Evolutionary conservation across 2,888 invertebrate species (phyloP).

Genomic region (Drosophila paramelanica): DNA sequence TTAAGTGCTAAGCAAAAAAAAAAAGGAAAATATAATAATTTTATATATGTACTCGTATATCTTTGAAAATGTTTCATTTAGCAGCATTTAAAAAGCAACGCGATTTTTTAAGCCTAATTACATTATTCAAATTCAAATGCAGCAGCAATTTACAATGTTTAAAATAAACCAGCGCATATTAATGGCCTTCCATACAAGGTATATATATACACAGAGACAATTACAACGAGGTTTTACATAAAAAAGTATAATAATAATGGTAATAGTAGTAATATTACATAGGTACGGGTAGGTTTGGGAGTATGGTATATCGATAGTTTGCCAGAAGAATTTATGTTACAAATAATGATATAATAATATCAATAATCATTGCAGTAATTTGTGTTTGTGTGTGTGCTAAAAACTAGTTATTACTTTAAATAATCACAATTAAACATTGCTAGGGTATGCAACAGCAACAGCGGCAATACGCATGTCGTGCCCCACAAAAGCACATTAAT

Average conservation of each 20-base stretch:
- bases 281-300: conserved; percentile 13
- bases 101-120: conserved; percentile 6
- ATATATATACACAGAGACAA: conserved; percentile 45
- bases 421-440: conserved; percentile 79
- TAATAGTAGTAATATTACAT: conserved; percentile 18
- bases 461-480: conserved; percentile 31
- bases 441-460: conserved; percentile 48
- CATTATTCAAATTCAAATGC: conserved; percentile 31
- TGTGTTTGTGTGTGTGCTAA: conserved; percentile 37
- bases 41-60: conserved; percentile 47
- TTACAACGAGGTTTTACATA: conserved; percentile 38
- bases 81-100: conserved; percentile 45
- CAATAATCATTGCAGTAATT: conserved; percentile 31
- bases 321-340: conserved; percentile 35
- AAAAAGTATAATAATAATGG: conserved; percentile 15
- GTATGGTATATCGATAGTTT: conserved; percentile 6
- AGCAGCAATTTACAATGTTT: conserved; percentile 41
- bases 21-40: conserved; percentile 19
- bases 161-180: conserved; percentile 35
- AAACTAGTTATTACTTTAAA: conserved; percentile 62
- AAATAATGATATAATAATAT: conserved; percentile 27
- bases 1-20: conserved; percentile 45
- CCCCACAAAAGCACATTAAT: conserved; percentile 42
- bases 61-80: conserved; percentile 53
- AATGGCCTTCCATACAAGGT: conserved; percentile 30